Conservation (phyloP, 2,113 vertebrate species). For the Spilogale gracilis region DNA sequence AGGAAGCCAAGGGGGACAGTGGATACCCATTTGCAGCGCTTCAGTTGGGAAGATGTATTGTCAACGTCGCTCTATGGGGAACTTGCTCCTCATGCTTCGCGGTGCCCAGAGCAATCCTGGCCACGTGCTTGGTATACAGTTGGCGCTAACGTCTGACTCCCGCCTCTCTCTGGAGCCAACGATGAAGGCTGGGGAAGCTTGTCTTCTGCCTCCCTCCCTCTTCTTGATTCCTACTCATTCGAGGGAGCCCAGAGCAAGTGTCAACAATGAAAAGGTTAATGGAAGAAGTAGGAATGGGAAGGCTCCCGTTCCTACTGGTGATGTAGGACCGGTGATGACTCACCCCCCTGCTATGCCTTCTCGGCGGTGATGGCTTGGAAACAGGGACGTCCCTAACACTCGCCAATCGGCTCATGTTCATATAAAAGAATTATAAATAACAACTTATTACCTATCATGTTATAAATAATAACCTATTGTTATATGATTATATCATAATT, state of each 20-base stretch:
- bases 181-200: too few relatives aligned
- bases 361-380: not conserved
- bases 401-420: not conserved
- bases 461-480: too few relatives aligned
- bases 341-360: not conserved
- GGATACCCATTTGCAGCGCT: not conserved
- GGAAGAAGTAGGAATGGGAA: not conserved
- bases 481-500: too few relatives aligned
- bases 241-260: not conserved
- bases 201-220: not conserved
- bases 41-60: rapidly evolving
- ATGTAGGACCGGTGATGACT: not conserved
- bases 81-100: not conserved
- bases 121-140: too few relatives aligned
- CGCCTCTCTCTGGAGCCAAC: not conserved
- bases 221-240: not conserved
- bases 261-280: not conserved
- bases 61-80: rapidly evolving
- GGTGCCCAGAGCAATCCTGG: rapidly evolving
- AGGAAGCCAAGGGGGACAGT: not conserved
- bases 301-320: too few relatives aligned
- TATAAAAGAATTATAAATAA: not conserved
- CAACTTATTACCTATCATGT: not conserved
- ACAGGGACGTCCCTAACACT: not conserved
- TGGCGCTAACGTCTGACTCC: not conserved